Evolutionary conservation across 2,888 invertebrate genomes (phyloP), one percentile per base, ranked within the genome.

Genomic region (Xestia xanthographa): DNA sequence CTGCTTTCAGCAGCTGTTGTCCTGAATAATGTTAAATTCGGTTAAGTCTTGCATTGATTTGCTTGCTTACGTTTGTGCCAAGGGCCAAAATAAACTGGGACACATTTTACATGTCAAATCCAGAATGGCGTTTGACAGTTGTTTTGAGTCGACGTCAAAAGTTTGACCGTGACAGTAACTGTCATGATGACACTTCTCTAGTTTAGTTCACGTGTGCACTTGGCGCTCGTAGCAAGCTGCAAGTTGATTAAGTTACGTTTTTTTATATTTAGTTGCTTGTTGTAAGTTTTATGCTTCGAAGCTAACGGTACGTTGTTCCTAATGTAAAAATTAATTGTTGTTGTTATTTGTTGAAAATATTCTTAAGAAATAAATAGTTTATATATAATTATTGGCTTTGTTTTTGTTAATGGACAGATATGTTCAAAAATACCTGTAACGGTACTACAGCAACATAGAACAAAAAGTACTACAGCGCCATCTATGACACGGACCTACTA

Each of bases 331-430:
- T 67, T 14, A 45, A 17, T n/a, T 76, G 34, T 53, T 81, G 60
- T 71, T 71, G 29, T 73, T 71, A 53, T n/a, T 71, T 63, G 41
- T 79, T 66, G 41, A 65, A 65, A 53, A 56, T 71, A 71, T 69
- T 65, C 60, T 0, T 78, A 82, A 79, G 71, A 68, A 82, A 75
- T 78, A 82, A 72, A 82, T 56, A 48, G 17, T 66, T 60, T 58
- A 38, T 45, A 65, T 45, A 43, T 26, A 58, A n/a, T 17, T 41
- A 38, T 34, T 26, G 1, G 2, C n/a, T 53, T 29, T 12, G 0
- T 20, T 41, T 73, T 48, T 58, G 17, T 29, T 2, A 29, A 29
- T 29, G 11, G 29, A 17, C 53, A 12, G 11, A n/a, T 11, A n/a
- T 9, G 1, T 50, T 50, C 50, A 29, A 8, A 67, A n/a, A 34